Evolutionary conservation across 2,888 invertebrate species (phyloP), one percentile per base, ranked within the genome.

Genomic region (Chrysina gloriosa): DNA sequence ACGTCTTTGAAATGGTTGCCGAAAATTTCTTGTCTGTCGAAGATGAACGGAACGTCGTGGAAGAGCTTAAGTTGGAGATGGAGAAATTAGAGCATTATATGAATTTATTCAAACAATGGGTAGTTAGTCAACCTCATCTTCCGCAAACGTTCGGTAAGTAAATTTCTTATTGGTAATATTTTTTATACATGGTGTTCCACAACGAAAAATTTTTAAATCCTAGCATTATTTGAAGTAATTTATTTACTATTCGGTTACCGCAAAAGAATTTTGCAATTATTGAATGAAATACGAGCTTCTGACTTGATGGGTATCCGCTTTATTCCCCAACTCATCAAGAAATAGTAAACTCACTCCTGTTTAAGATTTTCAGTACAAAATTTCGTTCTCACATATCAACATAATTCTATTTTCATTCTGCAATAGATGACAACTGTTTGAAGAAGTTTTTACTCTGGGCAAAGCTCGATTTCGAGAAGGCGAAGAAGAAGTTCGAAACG

Each of bases 381-480:
- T n/a, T n/a, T n/a, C n/a, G n/a, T n/a, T n/a, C n/a, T n/a, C n/a
- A n/a, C n/a, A n/a, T n/a, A n/a, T n/a, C n/a, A n/a, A n/a, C n/a
- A n/a, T n/a, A n/a, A n/a, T n/a, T 7, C 9, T 7, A 7, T 25
- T 11, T 3, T 21, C 34, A 11, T 19, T 3, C 1, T n/a, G 9
- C 7, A 14, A 7, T 81, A 89, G 89, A 88, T 71, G 81, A 79
- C 39, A 80, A 80, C 1, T 79, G 88, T 36, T 79, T 89, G 69
- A 83, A 86, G 76, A 79, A 86, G 31, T 89, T 88, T 76, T 81
- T 89, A 34, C 83, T 89, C n/a, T 89, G 88, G 0, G 87, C 88
- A 77, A 90, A 90, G 73, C 86, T 89, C 84, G 87, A 89, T 77
- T 80, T 89, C 80, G 88, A 89, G 75, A 86, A 86, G 67, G 87